Percentiles rank a stretch among this genome's conserved stretches.
Conservation (phyloP, 35 echinoderm and acorn worm species). For the Nesometra sesokonis region DNA sequence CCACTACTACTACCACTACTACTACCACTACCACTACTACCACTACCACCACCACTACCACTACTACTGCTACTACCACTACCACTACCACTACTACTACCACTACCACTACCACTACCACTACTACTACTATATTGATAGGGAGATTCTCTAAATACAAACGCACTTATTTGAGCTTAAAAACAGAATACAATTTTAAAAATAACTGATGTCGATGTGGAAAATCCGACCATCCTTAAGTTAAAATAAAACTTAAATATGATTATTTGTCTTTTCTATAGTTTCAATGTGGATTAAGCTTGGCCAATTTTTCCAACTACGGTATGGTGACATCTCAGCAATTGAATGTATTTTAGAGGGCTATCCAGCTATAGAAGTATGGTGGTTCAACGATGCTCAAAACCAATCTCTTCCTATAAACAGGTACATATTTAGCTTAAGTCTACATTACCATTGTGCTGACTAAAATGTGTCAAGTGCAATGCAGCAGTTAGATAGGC, state of each 20-base stretch:
- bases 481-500: no score
- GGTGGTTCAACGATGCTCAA: not conserved
- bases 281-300: not conserved
- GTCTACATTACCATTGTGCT: no score
- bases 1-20: constrained; percentile 1
- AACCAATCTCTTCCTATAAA: not conserved
- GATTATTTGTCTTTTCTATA: not conserved
- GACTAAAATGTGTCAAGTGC: no score
- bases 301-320: not conserved
- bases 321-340: not conserved
- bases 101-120: constrained; percentile 1
- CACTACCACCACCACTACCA: constrained; percentile 1
- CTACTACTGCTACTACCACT: constrained; percentile 1
- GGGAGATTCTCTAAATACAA: no score
- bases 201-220: no score
- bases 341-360: not conserved
- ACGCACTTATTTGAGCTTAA: no score
- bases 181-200: no score
- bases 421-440: no score
- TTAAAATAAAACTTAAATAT: no score
- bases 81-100: constrained; percentile 1
- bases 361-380: not conserved
- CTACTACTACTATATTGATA: not conserved
- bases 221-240: no score
- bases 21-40: constrained; percentile 1